Evolutionary conservation across 2,888 invertebrate species (phyloP).

Genomic region (Ligdia adustata): DNA sequence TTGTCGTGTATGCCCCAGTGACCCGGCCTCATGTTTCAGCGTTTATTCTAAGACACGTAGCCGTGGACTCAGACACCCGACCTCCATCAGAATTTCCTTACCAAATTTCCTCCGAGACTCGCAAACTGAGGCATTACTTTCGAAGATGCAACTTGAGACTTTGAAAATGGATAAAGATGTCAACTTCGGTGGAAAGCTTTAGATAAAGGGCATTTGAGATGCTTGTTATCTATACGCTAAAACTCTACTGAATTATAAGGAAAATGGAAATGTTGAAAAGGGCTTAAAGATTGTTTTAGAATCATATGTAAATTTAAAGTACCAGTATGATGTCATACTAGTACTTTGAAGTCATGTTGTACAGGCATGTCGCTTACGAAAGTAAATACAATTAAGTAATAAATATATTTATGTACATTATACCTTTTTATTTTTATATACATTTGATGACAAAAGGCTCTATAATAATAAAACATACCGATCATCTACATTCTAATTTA

Average conservation of each 20-base stretch:
- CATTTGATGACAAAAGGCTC: too few species aligned
- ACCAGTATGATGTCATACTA: too few species aligned
- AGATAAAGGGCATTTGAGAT: slow-evolving; percentile 32
- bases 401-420: too few species aligned
- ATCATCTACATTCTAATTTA: too few species aligned
- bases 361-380: too few species aligned
- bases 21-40: slow-evolving; percentile 35
- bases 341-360: too few species aligned
- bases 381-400: too few species aligned
- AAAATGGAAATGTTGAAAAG: slow-evolving; percentile 9
- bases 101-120: slow-evolving; percentile 41
- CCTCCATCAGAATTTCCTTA: slow-evolving; percentile 40
- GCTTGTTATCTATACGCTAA: slow-evolving; percentile 27
- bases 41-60: slow-evolving; percentile 42
- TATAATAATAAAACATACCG: too few species aligned
- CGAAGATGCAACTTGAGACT: slow-evolving; percentile 36
- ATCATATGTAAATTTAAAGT: too few species aligned
- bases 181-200: slow-evolving; percentile 30
- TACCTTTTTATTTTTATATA: too few species aligned
- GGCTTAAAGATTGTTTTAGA: too few species aligned
- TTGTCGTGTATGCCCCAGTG: slow-evolving; percentile 31
- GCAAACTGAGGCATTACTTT: slow-evolving; percentile 39
- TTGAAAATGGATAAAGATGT: slow-evolving; percentile 32
- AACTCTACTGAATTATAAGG: slow-evolving; percentile 14
- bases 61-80: slow-evolving; percentile 33